These are phyloP conservation scores for Meliscaeva auricollis DNA, from an alignment of 2,888 invertebrate species.

Conservation along the genomic window DNA sequence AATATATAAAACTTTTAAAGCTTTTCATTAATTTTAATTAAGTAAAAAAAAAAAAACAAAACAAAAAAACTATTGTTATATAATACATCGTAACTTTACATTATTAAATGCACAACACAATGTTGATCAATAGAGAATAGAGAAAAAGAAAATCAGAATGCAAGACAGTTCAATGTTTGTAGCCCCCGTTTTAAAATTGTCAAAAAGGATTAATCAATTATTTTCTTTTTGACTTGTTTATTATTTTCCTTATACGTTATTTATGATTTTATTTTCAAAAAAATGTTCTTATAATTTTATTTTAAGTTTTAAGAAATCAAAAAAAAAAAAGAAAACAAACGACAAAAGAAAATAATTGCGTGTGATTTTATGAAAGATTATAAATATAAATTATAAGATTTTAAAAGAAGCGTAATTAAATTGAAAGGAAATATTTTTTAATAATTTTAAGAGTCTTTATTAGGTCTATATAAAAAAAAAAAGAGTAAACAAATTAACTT, in stretches of 20 bases:
- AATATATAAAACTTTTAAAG: neutral
- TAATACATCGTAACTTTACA: neutral
- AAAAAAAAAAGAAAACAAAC: no score
- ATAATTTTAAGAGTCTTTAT: slow-evolving; percentile 15
- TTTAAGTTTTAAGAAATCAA: neutral
- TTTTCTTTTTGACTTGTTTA: neutral
- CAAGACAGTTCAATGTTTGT: slow-evolving; percentile 37
- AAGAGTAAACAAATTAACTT: neutral
- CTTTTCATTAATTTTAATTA: slow-evolving; percentile 5
- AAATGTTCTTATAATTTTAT: slow-evolving; percentile 5
- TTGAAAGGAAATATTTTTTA: slow-evolving; percentile 16
- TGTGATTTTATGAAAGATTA: slow-evolving; percentile 15
- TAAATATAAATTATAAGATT: slow-evolving; percentile 5
- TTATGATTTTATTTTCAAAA: slow-evolving; percentile 6
- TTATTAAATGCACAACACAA: slow-evolving; percentile 9
- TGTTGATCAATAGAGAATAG: slow-evolving; percentile 14
- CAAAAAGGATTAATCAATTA: neutral
- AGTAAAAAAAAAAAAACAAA: slow-evolving; percentile 8
- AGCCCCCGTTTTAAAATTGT: slow-evolving; percentile 47
- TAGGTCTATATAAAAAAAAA: slow-evolving; percentile 15
- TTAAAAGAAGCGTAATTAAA: neutral
- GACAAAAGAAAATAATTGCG: slow-evolving; percentile 3
- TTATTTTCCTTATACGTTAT: neutral
- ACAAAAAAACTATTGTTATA: neutral
- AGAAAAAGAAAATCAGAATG: neutral